Base-by-base conservation (phyloP, 2,888 invertebrate genomes). In the Drosophila bunnanda region DNA sequence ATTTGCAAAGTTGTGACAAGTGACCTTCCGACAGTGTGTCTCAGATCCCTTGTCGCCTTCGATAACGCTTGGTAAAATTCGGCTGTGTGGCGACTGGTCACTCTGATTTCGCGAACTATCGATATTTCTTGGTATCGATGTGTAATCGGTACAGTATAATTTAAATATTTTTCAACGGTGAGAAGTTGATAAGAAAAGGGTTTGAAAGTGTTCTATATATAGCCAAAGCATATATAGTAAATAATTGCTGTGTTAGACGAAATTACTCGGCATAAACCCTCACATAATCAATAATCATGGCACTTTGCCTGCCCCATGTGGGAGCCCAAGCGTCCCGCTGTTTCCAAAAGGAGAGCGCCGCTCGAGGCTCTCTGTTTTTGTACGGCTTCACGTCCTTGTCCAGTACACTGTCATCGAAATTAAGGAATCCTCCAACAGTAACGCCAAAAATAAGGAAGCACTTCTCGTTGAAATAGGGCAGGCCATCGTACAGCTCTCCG, bases 391-490 rank as follows among this genome's bases (percentile, higher is more conserved):
- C 76, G 39, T 78, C 75, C 8, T 48, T 60, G 6, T 43, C 22
- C 34, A 77, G 38, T 7, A 68, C 39, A 9, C 82, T 82, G 1
- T 88, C 89, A 80, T 97, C 96, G 89, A 97, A 97, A 88, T 95
- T 95, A 34, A 94, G 93, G 15, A 94, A 92, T 0, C 97, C 97
- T 0, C 97, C 97, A 48, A 96, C 96, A 36, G 96, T 95, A 8
- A 97, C 93, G 0, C 97, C 97, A 67, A 97, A 88, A 2, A 95
- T 94, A 12, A 97, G 91, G 91, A 95, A 96, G 93, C 97, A 97
- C 96, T 96, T 82, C 55, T 87, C 82, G 22, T 79, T 58, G 20
- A 82, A 77, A 30, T 66, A 65, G 70, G 80, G 28, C 46, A 93
- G 85, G 4, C 83, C 85, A 2, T 92, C 89, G 28, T 74, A 77